Percentiles rank a stretch among this genome's conserved stretches.
phyloP scores from a whole-genome alignment of 2,797 vertebrate species.

The Alosa sapidissima region DNA sequence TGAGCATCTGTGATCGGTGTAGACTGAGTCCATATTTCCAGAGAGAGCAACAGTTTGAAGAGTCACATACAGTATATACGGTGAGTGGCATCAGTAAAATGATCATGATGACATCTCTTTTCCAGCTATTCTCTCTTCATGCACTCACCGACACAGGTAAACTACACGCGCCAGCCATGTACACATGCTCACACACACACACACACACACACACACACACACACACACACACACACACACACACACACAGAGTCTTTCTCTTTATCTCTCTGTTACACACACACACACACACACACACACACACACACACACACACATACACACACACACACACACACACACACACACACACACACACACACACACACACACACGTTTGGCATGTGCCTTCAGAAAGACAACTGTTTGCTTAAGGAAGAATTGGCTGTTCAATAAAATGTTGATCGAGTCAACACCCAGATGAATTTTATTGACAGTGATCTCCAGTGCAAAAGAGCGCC shows the following conservation, averaged over 20 bases:
- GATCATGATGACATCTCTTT: background rate
- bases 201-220: background rate
- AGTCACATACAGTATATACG: background rate
- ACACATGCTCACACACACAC: conserved; percentile 13
- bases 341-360: conserved; percentile 27
- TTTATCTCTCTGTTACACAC: background rate
- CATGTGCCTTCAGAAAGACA: conserved; percentile 61
- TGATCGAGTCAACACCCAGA: conserved; percentile 78
- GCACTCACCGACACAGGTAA: background rate
- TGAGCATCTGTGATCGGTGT: background rate
- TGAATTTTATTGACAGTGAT: conserved; percentile 86
- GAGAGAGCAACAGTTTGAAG: background rate
- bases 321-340: conserved; percentile 32
- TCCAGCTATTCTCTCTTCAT: background rate
- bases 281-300: conserved; percentile 21
- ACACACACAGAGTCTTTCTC: background rate
- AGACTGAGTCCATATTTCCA: background rate
- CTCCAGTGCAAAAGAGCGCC: conserved; percentile 79
- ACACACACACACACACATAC: too few relatives aligned
- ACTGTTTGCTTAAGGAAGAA: conserved; percentile 77
- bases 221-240: background rate
- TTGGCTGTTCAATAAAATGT: conserved; percentile 77
- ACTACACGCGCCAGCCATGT: background rate
- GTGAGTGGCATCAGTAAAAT: background rate
- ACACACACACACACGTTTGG: conserved; percentile 32